Evolutionary conservation across 1,140 invertebrate genomes (phyloP).

Genomic region (Drosophila mayri): DNA sequence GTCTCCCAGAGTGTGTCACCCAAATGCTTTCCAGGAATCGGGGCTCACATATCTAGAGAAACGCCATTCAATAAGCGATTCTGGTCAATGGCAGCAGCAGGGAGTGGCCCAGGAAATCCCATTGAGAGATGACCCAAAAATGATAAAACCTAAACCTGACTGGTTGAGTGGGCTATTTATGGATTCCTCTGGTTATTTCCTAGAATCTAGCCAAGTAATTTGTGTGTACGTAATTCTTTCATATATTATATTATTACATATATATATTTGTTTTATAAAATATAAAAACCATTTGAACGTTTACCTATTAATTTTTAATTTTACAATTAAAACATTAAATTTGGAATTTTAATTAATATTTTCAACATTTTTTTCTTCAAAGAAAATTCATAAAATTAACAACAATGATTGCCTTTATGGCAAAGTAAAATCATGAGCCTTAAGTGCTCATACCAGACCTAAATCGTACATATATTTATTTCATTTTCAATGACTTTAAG

Average conservation of each 20-base stretch:
- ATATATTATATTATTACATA: too few relatives aligned
- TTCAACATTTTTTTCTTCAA: neutral
- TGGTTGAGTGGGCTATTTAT: slow-evolving; percentile 37
- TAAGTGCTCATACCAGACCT: neutral
- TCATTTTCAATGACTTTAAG: neutral
- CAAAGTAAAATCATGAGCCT: neutral
- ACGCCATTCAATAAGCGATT: slow-evolving; percentile 53
- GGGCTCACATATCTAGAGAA: slow-evolving; percentile 21
- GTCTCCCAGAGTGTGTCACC: slow-evolving; percentile 39
- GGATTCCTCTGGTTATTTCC: slow-evolving; percentile 41
- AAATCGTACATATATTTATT: neutral
- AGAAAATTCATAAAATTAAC: neutral
- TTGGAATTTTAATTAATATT: neutral
- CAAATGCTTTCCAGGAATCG: slow-evolving; percentile 52
- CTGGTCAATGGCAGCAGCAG: slow-evolving; percentile 50
- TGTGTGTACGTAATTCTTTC: too few relatives aligned
- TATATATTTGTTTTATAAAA: neutral
- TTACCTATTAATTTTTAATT: too few relatives aligned
- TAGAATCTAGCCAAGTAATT: slow-evolving; percentile 5
- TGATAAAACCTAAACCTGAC: slow-evolving; percentile 32
- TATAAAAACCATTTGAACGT: too few relatives aligned
- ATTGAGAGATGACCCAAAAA: slow-evolving; percentile 42
- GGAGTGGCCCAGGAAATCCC: slow-evolving; percentile 35
- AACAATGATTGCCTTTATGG: neutral
- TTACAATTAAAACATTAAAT: too few relatives aligned